Conservation (phyloP, 2,113 vertebrate species). For the Seriola rivoliana region DNA sequence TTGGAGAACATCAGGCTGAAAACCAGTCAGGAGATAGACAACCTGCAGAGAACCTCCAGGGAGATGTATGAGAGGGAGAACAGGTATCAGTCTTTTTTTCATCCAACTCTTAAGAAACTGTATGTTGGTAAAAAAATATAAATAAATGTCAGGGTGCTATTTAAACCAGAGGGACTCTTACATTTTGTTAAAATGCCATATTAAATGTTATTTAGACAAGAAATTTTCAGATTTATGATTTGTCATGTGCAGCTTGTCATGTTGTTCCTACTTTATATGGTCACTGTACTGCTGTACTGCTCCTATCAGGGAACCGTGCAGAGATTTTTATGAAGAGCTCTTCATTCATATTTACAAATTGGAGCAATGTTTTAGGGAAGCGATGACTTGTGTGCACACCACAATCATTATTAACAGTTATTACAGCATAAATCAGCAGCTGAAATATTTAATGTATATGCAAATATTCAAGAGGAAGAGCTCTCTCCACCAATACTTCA, state of each 20-base stretch:
- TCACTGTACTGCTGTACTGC: neutral
- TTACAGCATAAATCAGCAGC: neutral
- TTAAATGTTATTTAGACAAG: neutral
- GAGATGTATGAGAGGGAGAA: constrained; percentile 99
- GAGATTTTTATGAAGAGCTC: neutral
- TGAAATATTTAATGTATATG: neutral
- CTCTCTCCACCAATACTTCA: neutral
- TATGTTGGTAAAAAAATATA: neutral
- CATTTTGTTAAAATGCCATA: neutral
- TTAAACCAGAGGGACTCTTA: neutral
- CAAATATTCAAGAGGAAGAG: neutral
- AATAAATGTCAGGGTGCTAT: neutral
- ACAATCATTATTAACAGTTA: neutral
- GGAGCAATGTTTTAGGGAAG: neutral
- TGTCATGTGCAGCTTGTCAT: neutral
- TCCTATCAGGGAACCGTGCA: no score
- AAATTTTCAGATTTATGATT: neutral
- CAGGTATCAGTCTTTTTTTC: constrained; percentile 83
- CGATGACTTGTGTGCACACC: neutral
- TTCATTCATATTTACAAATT: neutral
- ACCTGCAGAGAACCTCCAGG: constrained; percentile 91
- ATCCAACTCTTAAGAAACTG: neutral
- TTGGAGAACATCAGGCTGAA: constrained; percentile 93
- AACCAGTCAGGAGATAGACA: constrained; percentile 95
- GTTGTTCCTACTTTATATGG: neutral